phyloP scores from a whole-genome alignment of 2,888 invertebrate genomes.

The Oeneis ivallda region DNA sequence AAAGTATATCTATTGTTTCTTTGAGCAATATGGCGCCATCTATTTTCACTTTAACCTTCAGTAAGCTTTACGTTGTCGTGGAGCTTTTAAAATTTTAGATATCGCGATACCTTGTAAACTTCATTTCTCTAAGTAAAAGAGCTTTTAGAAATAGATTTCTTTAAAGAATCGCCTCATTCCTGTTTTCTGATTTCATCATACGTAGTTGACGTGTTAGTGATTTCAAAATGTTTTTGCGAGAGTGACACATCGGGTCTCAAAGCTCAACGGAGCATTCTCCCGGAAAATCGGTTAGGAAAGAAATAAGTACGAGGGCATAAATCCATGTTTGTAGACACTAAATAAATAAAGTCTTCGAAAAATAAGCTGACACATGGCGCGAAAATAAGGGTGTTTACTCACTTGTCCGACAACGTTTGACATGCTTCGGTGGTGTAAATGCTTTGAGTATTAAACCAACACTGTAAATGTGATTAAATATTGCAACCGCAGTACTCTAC shows the following conservation, averaged over 20 bases:
- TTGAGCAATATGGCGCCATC: too few species aligned
- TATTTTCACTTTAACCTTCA: too few species aligned
- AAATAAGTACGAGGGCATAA: constrained; percentile 20
- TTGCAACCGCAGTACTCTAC: too few species aligned
- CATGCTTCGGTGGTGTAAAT: neutral
- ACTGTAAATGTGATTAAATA: neutral
- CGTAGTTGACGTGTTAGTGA: neutral
- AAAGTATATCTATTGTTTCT: too few species aligned
- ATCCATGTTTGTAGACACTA: constrained; percentile 13
- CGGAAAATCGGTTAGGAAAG: constrained; percentile 17
- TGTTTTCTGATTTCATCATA: neutral
- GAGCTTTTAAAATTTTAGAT: too few species aligned
- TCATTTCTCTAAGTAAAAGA: too few species aligned
- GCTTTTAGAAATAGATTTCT: too few species aligned
- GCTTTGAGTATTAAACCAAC: too few species aligned
- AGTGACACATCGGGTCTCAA: constrained; percentile 7
- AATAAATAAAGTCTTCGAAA: constrained; percentile 23
- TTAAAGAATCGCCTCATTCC: too few species aligned
- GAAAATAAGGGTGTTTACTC: neutral
- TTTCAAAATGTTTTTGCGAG: neutral
- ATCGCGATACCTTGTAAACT: too few species aligned
- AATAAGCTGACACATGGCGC: constrained; percentile 18
- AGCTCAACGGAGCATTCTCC: constrained; percentile 1
- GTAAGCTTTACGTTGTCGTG: too few species aligned
- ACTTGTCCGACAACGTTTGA: neutral